Percentiles rank a stretch among this genome's conserved stretches.
Conservation (phyloP, 2,797 vertebrate genomes). For the Perodicticus potto region DNA sequence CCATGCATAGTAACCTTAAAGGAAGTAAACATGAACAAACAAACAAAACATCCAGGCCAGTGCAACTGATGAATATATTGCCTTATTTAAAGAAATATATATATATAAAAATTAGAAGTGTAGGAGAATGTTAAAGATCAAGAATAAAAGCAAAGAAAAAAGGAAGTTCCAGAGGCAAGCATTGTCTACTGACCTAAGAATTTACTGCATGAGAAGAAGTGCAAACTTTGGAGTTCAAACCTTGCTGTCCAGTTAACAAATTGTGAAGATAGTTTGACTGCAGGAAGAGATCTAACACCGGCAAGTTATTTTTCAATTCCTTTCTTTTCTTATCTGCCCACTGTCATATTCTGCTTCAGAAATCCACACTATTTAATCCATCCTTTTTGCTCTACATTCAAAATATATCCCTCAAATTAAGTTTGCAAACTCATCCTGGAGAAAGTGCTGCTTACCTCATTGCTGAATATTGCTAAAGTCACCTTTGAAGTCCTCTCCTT, state of each 20-base stretch:
- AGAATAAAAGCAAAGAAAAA: constrained; percentile 16
- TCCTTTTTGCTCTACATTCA: not conserved
- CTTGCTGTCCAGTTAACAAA: not conserved
- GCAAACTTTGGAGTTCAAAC: not conserved
- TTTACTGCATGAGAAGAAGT: not conserved
- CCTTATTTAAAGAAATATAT: not conserved
- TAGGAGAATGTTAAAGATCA: not conserved
- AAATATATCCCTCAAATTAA: not conserved
- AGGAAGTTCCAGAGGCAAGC: not conserved
- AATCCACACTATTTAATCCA: not conserved
- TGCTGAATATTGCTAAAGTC: too few relatives aligned
- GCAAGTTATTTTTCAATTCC: not conserved
- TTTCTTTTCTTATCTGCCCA: not conserved
- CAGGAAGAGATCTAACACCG: not conserved
- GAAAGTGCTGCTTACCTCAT: too few relatives aligned
- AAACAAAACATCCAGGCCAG: not conserved
- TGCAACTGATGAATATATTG: not conserved
- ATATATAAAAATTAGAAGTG: not conserved
- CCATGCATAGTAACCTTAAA: not conserved
- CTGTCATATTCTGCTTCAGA: not conserved
- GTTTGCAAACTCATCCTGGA: too few relatives aligned
- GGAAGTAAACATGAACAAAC: not conserved
- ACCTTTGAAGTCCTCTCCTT: too few relatives aligned
- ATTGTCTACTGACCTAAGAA: not conserved
- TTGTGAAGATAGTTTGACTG: constrained; percentile 12